Percentiles rank a stretch among this genome's conserved stretches.
These are phyloP conservation scores for Steinernema hermaphroditum DNA, from an alignment of 2,888 invertebrate genomes.

Conservation along the genomic window DNA sequence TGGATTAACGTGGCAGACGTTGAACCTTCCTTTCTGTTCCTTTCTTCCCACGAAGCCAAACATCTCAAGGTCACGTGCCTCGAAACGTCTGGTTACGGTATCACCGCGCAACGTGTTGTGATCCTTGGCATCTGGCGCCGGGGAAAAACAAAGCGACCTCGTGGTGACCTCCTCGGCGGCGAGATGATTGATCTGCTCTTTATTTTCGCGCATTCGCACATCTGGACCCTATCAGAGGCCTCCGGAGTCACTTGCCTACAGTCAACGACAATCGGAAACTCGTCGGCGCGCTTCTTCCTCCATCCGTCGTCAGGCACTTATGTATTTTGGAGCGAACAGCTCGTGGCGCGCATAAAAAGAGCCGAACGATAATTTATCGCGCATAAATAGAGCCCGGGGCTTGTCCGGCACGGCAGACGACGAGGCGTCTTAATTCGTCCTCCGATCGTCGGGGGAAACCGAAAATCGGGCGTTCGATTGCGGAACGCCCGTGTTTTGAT, in stretches of 20 bases:
- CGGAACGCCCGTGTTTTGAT: too few species aligned
- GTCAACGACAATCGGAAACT: constrained; percentile 22
- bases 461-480: too few species aligned
- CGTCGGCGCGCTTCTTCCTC: neutral
- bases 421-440: constrained; percentile 20
- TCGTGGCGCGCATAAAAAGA: neutral
- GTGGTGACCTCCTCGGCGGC: neutral
- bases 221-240: constrained; percentile 14
- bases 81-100: too few species aligned
- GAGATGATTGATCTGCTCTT: constrained; percentile 10
- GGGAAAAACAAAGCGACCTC: constrained; percentile 18
- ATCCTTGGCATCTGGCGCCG: neutral
- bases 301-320: constrained; percentile 11
- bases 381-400: neutral
- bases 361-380: constrained; percentile 22
- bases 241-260: neutral
- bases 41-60: too few species aligned
- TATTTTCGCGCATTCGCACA: constrained; percentile 24
- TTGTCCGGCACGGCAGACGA: constrained; percentile 15
- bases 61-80: too few species aligned
- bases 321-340: neutral
- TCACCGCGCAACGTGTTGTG: too few species aligned
- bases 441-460: neutral
- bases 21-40: too few species aligned
- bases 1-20: too few species aligned